These are phyloP conservation scores for Brenthis hecate DNA, from an alignment of 2,888 invertebrate species.

Conservation along the genomic window DNA sequence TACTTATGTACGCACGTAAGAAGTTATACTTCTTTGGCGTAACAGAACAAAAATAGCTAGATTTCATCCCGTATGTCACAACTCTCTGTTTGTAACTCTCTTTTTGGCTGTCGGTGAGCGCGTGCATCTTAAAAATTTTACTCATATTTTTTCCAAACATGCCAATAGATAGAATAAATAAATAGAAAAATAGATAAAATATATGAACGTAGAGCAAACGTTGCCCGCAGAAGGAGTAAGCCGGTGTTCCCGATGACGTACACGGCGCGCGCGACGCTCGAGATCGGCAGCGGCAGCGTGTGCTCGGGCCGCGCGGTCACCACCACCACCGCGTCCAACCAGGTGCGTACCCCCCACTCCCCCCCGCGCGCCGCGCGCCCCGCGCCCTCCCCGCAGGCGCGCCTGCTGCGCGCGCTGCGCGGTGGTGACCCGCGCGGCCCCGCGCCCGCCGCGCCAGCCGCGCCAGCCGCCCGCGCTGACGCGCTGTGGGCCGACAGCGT, in stretches of 20 bases:
- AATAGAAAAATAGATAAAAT: too few species aligned
- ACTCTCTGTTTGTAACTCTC: too few species aligned
- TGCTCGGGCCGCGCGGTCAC: conserved; percentile 79
- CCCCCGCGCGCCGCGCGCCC: conserved; percentile 11
- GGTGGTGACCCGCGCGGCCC: conserved; percentile 29
- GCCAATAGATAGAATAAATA: too few species aligned
- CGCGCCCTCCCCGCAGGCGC: conserved; percentile 28
- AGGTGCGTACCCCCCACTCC: conserved; percentile 67
- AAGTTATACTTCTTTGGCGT: too few species aligned
- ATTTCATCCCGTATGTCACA: too few species aligned
- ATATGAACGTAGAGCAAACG: not conserved
- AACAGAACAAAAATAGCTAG: too few species aligned
- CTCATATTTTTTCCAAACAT: too few species aligned
- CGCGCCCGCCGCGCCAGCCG: conserved; percentile 34
- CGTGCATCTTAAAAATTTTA: too few species aligned
- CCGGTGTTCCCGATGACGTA: conserved; percentile 77
- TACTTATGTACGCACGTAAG: too few species aligned
- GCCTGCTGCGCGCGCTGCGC: conserved; percentile 21
- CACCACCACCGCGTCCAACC: conserved; percentile 78
- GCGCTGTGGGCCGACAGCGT: conserved; percentile 45
- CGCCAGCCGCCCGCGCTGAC: not conserved
- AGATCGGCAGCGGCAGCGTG: conserved; percentile 78
- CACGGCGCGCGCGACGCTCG: conserved; percentile 78
- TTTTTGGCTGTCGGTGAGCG: too few species aligned
- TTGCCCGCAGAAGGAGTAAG: conserved; percentile 71